Evolutionary conservation across 2,113 vertebrate genomes (phyloP).

Genomic region (Platichthys stellatus): DNA sequence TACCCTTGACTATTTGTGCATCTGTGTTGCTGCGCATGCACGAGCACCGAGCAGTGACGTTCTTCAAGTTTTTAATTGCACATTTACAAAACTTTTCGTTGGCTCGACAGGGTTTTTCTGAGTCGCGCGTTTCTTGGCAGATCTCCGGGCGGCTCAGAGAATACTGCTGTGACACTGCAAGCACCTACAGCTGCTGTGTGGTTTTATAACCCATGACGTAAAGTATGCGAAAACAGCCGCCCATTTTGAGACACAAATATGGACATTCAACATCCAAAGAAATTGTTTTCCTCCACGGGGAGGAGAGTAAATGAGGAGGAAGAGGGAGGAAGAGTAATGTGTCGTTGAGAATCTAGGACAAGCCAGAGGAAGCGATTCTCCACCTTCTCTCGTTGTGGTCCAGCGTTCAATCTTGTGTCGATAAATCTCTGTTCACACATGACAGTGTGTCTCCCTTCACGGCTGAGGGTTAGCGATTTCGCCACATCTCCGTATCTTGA

Average conservation of each 20-base stretch:
- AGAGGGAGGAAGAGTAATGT: conserved; percentile 38
- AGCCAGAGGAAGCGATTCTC: conserved; percentile 16
- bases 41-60: background rate
- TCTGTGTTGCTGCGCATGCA: background rate
- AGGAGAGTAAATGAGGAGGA: conserved; percentile 18
- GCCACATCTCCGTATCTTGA: conserved; percentile 1
- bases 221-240: background rate
- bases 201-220: background rate
- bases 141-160: conserved; percentile 38
- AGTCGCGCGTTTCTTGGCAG: conserved; percentile 34
- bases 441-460: conserved; percentile 18
- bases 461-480: conserved; percentile 31
- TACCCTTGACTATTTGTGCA: conserved; percentile 2
- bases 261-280: background rate
- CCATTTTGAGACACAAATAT: background rate
- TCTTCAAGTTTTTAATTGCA: conserved; percentile 4
- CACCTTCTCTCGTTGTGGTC: conserved; percentile 37
- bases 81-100: conserved; percentile 71
- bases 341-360: conserved; percentile 57
- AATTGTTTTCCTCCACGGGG: conserved; percentile 19
- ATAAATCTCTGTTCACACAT: conserved; percentile 42
- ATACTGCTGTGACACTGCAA: conserved; percentile 21
- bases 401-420: conserved; percentile 22
- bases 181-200: conserved; percentile 22
- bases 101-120: conserved; percentile 34